Conservation (phyloP, 2,888 invertebrate genomes). For the Drosophila paramelanica region DNA sequence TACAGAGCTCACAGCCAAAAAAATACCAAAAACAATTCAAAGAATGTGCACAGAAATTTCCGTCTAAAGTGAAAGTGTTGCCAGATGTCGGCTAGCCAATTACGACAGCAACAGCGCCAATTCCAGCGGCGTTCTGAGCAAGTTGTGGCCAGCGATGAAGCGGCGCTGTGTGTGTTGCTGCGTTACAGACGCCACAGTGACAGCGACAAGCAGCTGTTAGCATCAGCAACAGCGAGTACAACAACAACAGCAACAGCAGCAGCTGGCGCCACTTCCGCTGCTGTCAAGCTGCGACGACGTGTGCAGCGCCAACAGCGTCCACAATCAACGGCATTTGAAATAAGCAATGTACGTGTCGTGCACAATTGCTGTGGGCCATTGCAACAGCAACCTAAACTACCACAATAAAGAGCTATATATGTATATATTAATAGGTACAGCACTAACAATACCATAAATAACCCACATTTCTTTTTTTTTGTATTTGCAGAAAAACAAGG, state of each 20-base stretch:
- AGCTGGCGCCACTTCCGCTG: constrained; percentile 53
- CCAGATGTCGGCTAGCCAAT: constrained; percentile 35
- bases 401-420: constrained; percentile 4
- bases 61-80: constrained; percentile 37
- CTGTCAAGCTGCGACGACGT: constrained; percentile 56
- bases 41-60: constrained; percentile 13
- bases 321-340: constrained; percentile 69
- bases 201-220: constrained; percentile 18
- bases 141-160: constrained; percentile 77
- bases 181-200: constrained; percentile 66
- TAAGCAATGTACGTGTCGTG: constrained; percentile 61
- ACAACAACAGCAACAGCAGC: constrained; percentile 12
- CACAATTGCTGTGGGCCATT: constrained; percentile 17
- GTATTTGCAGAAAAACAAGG: constrained; percentile 90
- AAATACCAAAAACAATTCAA: neutral
- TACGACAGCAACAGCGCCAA: constrained; percentile 27
- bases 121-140: constrained; percentile 79
- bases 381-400: constrained; percentile 1
- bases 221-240: constrained; percentile 12
- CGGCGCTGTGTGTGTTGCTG: constrained; percentile 74
- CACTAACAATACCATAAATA: neutral
- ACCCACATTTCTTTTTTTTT: constrained; percentile 31
- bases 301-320: constrained; percentile 61
- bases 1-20: neutral
- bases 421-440: neutral